A percentile compares a stretch with the other conserved stretches of the same genome.
Evolutionary conservation across 1,140 invertebrate species (phyloP).

Genomic region (Drosophila ogumai): DNA sequence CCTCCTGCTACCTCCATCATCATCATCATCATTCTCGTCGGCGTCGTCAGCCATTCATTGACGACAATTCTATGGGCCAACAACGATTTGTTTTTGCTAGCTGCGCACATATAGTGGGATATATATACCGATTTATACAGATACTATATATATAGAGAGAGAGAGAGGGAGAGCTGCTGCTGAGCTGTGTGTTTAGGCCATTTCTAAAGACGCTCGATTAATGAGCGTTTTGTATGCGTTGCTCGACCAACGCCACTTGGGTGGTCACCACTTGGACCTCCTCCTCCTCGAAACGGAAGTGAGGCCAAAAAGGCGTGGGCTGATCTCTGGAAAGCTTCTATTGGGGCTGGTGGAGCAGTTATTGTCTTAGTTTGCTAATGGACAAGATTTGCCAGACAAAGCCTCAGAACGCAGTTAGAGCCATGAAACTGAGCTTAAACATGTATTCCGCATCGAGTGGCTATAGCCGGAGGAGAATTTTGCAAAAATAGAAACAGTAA

Average conservation of each 20-base stretch:
- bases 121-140: constrained; percentile 21
- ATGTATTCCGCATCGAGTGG: not conserved
- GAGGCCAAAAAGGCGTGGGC: constrained; percentile 28
- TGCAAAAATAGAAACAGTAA: not conserved
- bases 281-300: constrained; percentile 42
- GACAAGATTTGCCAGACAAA: constrained; percentile 29
- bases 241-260: constrained; percentile 62
- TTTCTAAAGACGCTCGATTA: constrained; percentile 62
- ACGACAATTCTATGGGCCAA: constrained; percentile 64
- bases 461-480: not conserved
- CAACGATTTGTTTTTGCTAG: constrained; percentile 49
- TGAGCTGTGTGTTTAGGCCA: constrained; percentile 24
- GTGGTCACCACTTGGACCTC: constrained; percentile 35
- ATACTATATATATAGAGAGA: constrained; percentile 1
- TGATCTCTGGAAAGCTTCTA: not conserved
- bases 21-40: constrained; percentile 1
- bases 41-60: constrained; percentile 64
- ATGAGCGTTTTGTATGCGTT: constrained; percentile 80
- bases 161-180: not conserved
- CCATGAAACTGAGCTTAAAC: constrained; percentile 32
- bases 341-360: constrained; percentile 15
- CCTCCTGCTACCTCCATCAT: not conserved
- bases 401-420: constrained; percentile 28
- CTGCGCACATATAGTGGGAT: constrained; percentile 23
- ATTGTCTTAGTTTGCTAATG: constrained; percentile 53